phyloP scores from a whole-genome alignment of 2,888 invertebrate genomes.

The Brenthis daphne region DNA sequence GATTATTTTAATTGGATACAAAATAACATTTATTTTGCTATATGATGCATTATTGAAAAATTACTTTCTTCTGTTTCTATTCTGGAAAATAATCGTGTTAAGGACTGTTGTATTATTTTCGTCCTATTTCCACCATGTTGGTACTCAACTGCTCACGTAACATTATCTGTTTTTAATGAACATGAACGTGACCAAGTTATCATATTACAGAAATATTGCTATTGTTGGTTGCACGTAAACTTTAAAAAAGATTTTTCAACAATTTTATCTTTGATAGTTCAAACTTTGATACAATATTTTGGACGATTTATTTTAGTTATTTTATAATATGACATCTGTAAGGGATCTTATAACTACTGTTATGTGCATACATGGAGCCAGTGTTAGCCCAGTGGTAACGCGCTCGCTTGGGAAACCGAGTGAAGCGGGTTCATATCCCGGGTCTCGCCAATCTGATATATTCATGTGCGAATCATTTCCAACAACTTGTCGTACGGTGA shows the following conservation, averaged over 20 bases:
- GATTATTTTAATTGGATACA: constrained; percentile 29
- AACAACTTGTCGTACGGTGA: too few species aligned
- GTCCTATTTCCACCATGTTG: neutral
- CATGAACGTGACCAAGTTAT: constrained; percentile 16
- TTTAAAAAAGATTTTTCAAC: neutral
- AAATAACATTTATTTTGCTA: constrained; percentile 14
- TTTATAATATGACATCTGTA: too few species aligned
- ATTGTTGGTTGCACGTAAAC: constrained; percentile 1
- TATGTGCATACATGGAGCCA: too few species aligned
- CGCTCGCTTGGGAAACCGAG: too few species aligned
- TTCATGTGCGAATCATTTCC: too few species aligned
- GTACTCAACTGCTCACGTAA: constrained; percentile 9
- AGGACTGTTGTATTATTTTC: constrained; percentile 4
- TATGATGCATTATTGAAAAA: constrained; percentile 4
- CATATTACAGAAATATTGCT: constrained; percentile 14
- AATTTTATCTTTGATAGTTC: too few species aligned
- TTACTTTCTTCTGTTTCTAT: neutral
- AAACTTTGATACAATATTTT: too few species aligned
- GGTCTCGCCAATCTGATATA: too few species aligned
- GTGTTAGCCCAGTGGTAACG: too few species aligned
- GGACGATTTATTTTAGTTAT: too few species aligned
- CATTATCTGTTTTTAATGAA: constrained; percentile 18
- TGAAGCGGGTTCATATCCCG: too few species aligned
- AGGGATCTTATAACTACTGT: too few species aligned
- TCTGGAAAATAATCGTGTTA: neutral